phyloP scores from a whole-genome alignment of 2,113 vertebrate species.

The Antigone vipio region DNA sequence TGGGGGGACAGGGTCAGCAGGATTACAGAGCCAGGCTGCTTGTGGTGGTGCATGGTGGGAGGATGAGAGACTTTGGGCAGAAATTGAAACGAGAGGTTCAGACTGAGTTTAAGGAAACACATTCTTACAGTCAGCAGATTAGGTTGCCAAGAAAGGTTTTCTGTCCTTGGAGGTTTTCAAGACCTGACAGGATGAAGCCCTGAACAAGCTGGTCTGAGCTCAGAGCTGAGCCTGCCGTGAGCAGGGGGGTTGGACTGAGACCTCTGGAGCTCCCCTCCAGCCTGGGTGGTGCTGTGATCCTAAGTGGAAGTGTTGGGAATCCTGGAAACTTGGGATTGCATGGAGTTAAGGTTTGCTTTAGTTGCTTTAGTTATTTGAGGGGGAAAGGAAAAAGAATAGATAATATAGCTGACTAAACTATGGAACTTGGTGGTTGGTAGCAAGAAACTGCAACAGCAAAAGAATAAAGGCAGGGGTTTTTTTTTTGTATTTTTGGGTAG shows the following conservation, averaged over 20 bases:
- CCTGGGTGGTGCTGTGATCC: not conserved
- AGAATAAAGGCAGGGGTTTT: not conserved
- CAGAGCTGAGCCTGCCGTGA: not conserved
- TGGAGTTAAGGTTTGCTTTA: not conserved
- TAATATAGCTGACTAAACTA: not conserved
- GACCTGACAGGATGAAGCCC: not conserved
- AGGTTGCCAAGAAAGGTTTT: not conserved
- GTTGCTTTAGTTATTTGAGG: not conserved
- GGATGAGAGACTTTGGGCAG: not conserved
- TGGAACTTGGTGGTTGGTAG: not conserved
- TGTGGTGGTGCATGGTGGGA: not conserved
- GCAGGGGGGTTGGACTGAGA: not conserved
- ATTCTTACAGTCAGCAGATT: not conserved
- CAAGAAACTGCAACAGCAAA: not conserved
- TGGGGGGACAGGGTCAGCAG: not conserved
- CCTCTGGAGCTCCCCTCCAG: not conserved
- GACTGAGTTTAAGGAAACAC: not conserved
- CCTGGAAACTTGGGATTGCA: not conserved
- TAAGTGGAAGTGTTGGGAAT: not conserved
- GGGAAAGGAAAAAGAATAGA: not conserved
- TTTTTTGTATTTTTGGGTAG: not conserved
- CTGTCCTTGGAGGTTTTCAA: not conserved
- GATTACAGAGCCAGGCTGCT: not conserved
- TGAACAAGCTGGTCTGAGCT: not conserved
- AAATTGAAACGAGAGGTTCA: not conserved